These are phyloP conservation scores for Microtus richardsoni DNA, from an alignment of 2,113 vertebrate genomes.

Conservation along the genomic window DNA sequence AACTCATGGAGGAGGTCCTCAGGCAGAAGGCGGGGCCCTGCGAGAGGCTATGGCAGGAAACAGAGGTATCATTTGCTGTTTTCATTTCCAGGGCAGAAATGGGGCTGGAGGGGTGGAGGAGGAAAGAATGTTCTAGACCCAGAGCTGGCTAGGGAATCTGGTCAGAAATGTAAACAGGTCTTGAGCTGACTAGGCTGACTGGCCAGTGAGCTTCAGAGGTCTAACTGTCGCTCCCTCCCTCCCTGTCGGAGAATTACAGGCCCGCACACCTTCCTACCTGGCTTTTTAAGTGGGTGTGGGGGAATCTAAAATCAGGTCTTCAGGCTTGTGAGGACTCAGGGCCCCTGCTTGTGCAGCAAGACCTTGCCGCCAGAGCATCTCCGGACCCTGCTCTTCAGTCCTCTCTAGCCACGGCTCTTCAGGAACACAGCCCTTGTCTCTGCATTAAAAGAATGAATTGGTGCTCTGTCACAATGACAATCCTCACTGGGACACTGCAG, in stretches of 20 bases:
- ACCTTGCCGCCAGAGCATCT: neutral
- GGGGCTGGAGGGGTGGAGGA: conserved; percentile 39
- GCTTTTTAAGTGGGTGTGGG: neutral
- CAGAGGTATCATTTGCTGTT: conserved; percentile 56
- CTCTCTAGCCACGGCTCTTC: neutral
- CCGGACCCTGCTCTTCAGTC: neutral
- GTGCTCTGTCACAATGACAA: neutral
- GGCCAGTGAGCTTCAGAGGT: neutral
- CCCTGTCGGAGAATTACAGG: neutral
- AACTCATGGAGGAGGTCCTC: neutral
- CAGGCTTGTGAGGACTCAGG: neutral
- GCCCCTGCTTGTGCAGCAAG: neutral
- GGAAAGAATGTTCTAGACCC: conserved; percentile 5
- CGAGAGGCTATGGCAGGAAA: neutral
- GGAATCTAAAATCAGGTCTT: neutral
- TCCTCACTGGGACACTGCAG: neutral
- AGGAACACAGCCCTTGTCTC: neutral
- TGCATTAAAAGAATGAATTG: neutral
- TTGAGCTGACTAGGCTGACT: neutral
- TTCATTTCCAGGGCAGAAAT: conserved; percentile 51
- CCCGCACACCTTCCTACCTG: neutral
- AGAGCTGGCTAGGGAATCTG: conserved; percentile 7
- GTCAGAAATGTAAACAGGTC: conserved; percentile 7
- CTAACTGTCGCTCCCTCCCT: neutral
- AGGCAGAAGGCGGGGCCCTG: neutral